Percentiles rank a stretch among this genome's conserved stretches.
These are phyloP conservation scores for Drosophila elegans DNA, from an alignment of 1,140 invertebrate species.

Conservation along the genomic window DNA sequence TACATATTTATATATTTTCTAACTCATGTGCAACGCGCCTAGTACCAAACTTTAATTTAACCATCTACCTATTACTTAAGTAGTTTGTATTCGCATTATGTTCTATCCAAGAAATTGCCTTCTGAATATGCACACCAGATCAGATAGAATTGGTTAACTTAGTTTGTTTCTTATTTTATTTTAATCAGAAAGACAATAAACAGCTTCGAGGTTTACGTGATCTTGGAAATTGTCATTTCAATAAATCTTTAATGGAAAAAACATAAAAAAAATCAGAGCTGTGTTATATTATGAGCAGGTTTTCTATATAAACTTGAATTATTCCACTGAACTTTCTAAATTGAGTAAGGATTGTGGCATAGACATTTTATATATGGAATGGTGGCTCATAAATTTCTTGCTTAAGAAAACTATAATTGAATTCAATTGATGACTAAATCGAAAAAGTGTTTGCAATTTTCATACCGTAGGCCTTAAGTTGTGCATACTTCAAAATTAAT, in stretches of 20 bases:
- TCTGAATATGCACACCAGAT: constrained; percentile 54
- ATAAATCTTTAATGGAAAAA: constrained; percentile 16
- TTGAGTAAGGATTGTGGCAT: constrained; percentile 30
- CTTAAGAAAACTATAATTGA: constrained; percentile 33
- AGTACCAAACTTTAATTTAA: constrained; percentile 31
- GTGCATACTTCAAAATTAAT: constrained; percentile 66
- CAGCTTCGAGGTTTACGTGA: constrained; percentile 25
- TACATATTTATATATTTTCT: constrained; percentile 31
- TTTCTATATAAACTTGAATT: constrained; percentile 57
- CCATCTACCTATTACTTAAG: constrained; percentile 24
- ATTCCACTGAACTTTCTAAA: constrained; percentile 28
- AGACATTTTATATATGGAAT: constrained; percentile 47
- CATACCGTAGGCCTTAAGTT: constrained; percentile 79
- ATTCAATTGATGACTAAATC: constrained; percentile 28
- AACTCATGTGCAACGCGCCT: constrained; percentile 35
- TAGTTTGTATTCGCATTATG: constrained; percentile 38
- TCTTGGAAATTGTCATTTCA: constrained; percentile 75
- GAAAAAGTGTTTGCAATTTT: constrained; percentile 66
- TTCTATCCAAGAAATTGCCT: constrained; percentile 71
- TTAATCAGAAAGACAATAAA: constrained; percentile 73
- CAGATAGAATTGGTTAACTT: constrained; percentile 8
- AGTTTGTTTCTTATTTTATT: constrained; percentile 19
- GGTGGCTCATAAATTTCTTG: constrained; percentile 44
- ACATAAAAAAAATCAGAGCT: constrained; percentile 67
- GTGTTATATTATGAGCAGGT: constrained; percentile 69